Percentiles rank a stretch among this genome's conserved stretches.
phyloP scores from a whole-genome alignment of 92 coral and sea anemone species.

The Nematostella vectensis region DNA sequence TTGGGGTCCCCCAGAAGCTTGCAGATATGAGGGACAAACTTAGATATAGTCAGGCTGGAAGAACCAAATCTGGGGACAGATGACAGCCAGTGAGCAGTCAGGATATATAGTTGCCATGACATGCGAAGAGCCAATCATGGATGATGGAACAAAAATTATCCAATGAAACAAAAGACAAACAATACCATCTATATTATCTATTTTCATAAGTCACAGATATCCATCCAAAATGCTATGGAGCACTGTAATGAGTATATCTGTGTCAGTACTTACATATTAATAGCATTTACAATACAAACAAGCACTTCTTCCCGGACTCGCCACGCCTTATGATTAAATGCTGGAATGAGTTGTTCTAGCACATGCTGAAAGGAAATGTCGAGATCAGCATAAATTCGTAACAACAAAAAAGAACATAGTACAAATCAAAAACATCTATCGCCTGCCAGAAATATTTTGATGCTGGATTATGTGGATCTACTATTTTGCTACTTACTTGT shows the following conservation, averaged over 20 bases:
- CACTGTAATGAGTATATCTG: not conserved
- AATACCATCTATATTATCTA: too few species aligned
- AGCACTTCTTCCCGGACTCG: constrained; percentile 97
- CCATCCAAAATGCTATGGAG: too few species aligned
- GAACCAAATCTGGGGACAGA: constrained; percentile 71
- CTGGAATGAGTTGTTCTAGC: constrained; percentile 81
- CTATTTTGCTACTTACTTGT: constrained; percentile 82
- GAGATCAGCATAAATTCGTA: not conserved
- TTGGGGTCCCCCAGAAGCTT: constrained; percentile 96
- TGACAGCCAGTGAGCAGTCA: not conserved
- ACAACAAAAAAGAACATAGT: not conserved
- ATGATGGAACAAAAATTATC: too few species aligned
- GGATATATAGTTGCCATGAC: not conserved
- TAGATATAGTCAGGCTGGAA: constrained; percentile 68
- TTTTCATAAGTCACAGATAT: too few species aligned
- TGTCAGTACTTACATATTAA: constrained; percentile 58
- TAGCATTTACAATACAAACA: constrained; percentile 57
- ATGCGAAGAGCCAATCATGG: too few species aligned
- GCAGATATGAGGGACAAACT: constrained; percentile 94
- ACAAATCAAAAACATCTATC: not conserved
- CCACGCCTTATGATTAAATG: constrained; percentile 93
- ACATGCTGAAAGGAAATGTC: constrained; percentile 59
- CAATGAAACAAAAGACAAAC: too few species aligned
- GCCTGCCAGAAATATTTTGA: not conserved
- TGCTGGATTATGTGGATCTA: not conserved